Evolutionary conservation across 1,140 invertebrate genomes (phyloP).

Genomic region (Drosophila virilis): DNA sequence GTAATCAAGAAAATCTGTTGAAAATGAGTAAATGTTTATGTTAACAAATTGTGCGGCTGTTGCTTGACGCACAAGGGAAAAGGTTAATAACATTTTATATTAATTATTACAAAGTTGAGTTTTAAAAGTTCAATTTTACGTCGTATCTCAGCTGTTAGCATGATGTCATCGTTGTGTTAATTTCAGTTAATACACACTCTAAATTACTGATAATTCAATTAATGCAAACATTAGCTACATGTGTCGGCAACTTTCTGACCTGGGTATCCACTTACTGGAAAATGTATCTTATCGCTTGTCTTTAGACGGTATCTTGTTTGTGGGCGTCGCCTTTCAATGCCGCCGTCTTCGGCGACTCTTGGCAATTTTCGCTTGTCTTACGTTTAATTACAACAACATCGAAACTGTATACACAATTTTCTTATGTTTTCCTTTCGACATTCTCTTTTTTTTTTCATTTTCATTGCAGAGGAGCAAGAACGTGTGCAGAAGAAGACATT

Average conservation of each 20-base stretch:
- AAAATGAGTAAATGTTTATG: constrained; percentile 62
- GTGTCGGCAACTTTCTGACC: constrained; percentile 21
- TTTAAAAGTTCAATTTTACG: neutral
- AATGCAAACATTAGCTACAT: constrained; percentile 62
- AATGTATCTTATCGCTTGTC: constrained; percentile 70
- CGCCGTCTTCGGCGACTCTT: constrained; percentile 15
- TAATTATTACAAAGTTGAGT: neutral
- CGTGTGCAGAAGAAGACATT: constrained; percentile 99
- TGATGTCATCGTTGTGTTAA: constrained; percentile 65
- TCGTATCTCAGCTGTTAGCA: neutral
- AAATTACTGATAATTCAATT: constrained; percentile 76
- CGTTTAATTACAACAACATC: constrained; percentile 65
- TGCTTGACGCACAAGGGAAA: constrained; percentile 47
- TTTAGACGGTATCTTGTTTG: constrained; percentile 61
- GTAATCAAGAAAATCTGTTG: constrained; percentile 59
- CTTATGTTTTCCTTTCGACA: constrained; percentile 50
- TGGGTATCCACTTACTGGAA: constrained; percentile 33
- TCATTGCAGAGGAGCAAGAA: constrained; percentile 98
- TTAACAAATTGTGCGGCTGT: constrained; percentile 24
- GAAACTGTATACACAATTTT: constrained; percentile 51
- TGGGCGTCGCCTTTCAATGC: constrained; percentile 48
- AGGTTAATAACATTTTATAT: constrained; percentile 38
- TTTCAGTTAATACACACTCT: constrained; percentile 26
- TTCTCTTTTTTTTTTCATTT: constrained; percentile 61
- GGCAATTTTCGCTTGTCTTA: constrained; percentile 43